Base-by-base conservation (phyloP, 2,113 vertebrate genomes). In the Brachyistius frenatus region DNA sequence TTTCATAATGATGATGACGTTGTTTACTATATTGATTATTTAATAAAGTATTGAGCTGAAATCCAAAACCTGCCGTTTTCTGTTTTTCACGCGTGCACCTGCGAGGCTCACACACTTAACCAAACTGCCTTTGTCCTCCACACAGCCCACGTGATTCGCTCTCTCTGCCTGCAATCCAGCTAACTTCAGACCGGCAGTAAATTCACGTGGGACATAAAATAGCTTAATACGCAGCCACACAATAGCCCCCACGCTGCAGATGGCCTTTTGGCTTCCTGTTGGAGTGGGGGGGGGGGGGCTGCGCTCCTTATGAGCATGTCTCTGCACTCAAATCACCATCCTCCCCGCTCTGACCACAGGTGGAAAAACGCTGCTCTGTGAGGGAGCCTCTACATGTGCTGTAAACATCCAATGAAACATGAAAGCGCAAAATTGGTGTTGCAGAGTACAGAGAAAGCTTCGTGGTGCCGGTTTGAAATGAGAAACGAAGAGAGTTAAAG, bases 11-110 rank as follows among this genome's bases (percentile, higher is more conserved):
- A 85, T 58, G 76, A 88, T 54, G 83, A 82, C 66, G 76, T 66
- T 83, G 82, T 90, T 89, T 76, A 82, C 66, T 73, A 58, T 90
- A 78, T 84, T 86, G 68, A 86, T 87, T 91, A 94, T 94, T 92
- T 91, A 94, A 94, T 94, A 94, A 94, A 94, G 84, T 89, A 81
- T 88, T 85, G 70, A 89, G 76, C 81, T 84, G 78, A 79, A 83
- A 80, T 68, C 16, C 58, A 80, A 30, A 23, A 64, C 23, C 39
- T 30, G 3, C 0, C 46, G 3, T n/a, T 30, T 44, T 7, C 62
- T 2, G 35, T 7, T 32, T 58, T 32, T 23, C 23, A 23, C 23
- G 23, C 23, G 23, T 23, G 23, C 23, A 23, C 23, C 23, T 23
- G 23, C 23, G 23, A 23, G 23, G 23, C 23, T 23, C 23, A 23